Evolutionary conservation across 2,888 invertebrate genomes (phyloP), one percentile per base, ranked within the genome.

Genomic region (Euzophera pinguis): DNA sequence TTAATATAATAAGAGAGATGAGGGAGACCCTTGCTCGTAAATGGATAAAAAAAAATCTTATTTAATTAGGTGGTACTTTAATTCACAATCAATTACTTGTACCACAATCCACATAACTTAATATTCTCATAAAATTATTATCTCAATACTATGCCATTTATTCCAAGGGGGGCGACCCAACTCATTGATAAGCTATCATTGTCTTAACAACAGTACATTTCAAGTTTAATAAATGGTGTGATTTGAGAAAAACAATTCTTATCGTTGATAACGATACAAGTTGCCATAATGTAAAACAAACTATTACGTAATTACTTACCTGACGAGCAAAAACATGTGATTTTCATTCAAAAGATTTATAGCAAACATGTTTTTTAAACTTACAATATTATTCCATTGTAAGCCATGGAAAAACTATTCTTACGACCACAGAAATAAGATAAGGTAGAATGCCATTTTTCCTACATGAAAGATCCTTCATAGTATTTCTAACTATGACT

Each of bases 181-280:
- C 45, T 9, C 32, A 0, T 14, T 45, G 32, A 45, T 45, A 45
- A 32, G 14, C 5, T 45, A 16, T 45, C 45, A 32, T 4, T 45
- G 16, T 4, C 14, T 27, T 45, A 32, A 29, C 45, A n/a, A 29
- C 29, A 12, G 29, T n/a, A 41, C 12, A 4, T 32, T 32, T 32
- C 14, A 32, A 12, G 45, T 45, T 22, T 8, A 47, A 35, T 34
- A 35, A 17, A 42, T 42, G 10, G 37, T 12, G 37, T n/a, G 47
- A 37, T 17, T 37, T 35, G 47, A 37, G 22, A 48, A 45, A 14
- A 48, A 48, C 47, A 37, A 37, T 52, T 54, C 47, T 54, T 56
- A 52, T 56, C 56, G 4, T 12, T 42, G 47, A 22, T 52, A 56
- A 34, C 10, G 1, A 34, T 48, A 32, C 8, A 6, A 37, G 37